A percentile compares a stretch with the other conserved stretches of the same genome.
Conservation (phyloP, 2,797 vertebrate genomes). For the Poliocrania exsul region DNA sequence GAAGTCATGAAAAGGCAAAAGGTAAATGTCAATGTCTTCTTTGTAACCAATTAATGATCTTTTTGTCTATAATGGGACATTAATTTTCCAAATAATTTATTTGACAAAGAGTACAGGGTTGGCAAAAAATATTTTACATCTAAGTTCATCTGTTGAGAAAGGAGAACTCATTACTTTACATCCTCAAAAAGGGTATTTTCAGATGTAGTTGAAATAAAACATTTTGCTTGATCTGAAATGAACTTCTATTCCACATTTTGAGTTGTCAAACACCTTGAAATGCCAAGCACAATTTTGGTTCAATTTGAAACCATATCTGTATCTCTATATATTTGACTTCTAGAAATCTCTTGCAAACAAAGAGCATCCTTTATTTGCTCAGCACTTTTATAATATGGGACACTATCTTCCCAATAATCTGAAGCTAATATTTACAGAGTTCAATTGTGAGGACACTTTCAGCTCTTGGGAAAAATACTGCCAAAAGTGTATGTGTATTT, state of each 20-base stretch:
- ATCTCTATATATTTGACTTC: constrained; percentile 8
- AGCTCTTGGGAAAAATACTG: neutral
- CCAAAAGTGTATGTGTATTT: neutral
- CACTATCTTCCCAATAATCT: constrained; percentile 20
- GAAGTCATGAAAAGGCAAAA: neutral
- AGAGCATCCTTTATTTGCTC: constrained; percentile 28
- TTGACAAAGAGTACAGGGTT: neutral
- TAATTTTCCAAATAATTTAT: neutral
- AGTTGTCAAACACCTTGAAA: neutral
- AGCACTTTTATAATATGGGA: constrained; percentile 29
- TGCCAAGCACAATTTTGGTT: neutral
- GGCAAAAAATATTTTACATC: neutral
- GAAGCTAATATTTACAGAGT: constrained; percentile 57
- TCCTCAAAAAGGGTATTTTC: neutral
- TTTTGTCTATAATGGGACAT: neutral
- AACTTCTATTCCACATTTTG: neutral
- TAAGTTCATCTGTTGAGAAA: neutral
- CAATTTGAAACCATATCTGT: neutral
- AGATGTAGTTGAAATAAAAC: neutral
- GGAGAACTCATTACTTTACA: neutral
- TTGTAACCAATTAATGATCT: neutral
- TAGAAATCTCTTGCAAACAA: constrained; percentile 38
- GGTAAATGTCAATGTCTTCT: neutral
- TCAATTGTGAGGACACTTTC: neutral
- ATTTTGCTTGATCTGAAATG: neutral